phyloP scores from a whole-genome alignment of 1,140 invertebrate species.

The Drosophila paulistorum region DNA sequence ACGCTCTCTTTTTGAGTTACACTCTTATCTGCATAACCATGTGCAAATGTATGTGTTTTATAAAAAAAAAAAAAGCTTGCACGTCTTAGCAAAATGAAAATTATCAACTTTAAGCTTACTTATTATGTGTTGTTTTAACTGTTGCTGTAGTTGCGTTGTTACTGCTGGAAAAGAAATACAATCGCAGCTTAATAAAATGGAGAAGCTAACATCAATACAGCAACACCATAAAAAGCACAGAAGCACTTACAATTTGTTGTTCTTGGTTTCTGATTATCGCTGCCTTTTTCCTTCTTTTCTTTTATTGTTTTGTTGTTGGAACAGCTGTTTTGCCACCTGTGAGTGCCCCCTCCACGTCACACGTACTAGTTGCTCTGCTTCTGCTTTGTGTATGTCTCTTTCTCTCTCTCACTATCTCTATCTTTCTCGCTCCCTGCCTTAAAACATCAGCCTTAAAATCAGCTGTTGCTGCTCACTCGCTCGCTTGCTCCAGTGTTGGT shows the following conservation, averaged over 20 bases:
- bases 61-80: constrained; percentile 41
- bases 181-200: constrained; percentile 50
- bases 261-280: constrained; percentile 11
- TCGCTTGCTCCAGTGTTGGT: constrained; percentile 60
- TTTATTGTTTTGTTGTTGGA: constrained; percentile 59
- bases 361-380: constrained; percentile 38
- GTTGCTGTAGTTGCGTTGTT: constrained; percentile 53
- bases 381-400: constrained; percentile 30
- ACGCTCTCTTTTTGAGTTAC: constrained; percentile 18
- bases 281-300: not conserved
- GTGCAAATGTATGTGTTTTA: constrained; percentile 34
- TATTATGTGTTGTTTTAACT: constrained; percentile 37
- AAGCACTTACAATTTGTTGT: constrained; percentile 54
- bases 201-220: constrained; percentile 30
- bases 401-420: constrained; percentile 40
- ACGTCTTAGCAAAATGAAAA: constrained; percentile 68
- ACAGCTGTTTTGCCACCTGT: constrained; percentile 75
- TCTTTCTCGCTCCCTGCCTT: constrained; percentile 38
- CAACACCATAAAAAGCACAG: constrained; percentile 36
- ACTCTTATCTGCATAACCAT: constrained; percentile 24
- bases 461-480: constrained; percentile 55
- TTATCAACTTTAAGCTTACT: constrained; percentile 40
- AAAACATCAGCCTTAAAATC: constrained; percentile 52
- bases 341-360: constrained; percentile 65
- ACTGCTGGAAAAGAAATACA: constrained; percentile 50